Percentiles rank a stretch among this genome's conserved stretches.
Evolutionary conservation across 1,140 invertebrate genomes (phyloP).

Genomic region (Pseudomyrmex gracilis): DNA sequence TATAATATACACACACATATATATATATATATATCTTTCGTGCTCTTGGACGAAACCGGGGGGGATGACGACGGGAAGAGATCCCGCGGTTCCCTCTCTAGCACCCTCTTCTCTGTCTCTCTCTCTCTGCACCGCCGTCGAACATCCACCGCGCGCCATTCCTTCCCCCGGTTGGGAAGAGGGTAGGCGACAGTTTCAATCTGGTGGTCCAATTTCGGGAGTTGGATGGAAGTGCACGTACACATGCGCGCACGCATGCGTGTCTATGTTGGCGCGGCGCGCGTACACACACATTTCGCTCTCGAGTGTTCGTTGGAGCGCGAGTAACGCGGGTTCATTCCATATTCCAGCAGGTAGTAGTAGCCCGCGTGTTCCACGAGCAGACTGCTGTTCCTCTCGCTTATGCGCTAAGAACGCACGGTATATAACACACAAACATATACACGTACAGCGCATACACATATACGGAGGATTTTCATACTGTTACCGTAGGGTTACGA

Average conservation of each 20-base stretch:
- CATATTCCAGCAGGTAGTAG: conserved; percentile 35
- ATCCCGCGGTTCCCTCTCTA: neutral
- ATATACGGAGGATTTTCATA: neutral
- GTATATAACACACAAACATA: no score
- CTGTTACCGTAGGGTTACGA: neutral
- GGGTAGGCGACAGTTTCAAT: conserved; percentile 71
- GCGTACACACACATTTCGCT: neutral
- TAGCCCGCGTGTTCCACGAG: neutral
- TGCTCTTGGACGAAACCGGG: conserved; percentile 25
- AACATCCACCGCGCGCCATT: neutral
- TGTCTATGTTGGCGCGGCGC: neutral
- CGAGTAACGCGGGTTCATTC: conserved; percentile 27
- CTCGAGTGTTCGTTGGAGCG: neutral
- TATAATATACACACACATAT: no score
- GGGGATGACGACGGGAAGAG: neutral
- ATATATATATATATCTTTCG: conserved; percentile 21
- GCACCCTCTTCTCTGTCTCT: neutral
- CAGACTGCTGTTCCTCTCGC: neutral
- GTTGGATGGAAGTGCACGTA: conserved; percentile 43
- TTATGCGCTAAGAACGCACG: neutral
- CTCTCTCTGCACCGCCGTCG: neutral
- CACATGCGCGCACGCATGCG: conserved; percentile 53
- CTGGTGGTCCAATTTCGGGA: conserved; percentile 70
- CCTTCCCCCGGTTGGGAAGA: neutral
- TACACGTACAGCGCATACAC: no score